These are phyloP conservation scores for Kryptolebias marmoratus DNA, from an alignment of 2,113 vertebrate species.

Conservation along the genomic window DNA sequence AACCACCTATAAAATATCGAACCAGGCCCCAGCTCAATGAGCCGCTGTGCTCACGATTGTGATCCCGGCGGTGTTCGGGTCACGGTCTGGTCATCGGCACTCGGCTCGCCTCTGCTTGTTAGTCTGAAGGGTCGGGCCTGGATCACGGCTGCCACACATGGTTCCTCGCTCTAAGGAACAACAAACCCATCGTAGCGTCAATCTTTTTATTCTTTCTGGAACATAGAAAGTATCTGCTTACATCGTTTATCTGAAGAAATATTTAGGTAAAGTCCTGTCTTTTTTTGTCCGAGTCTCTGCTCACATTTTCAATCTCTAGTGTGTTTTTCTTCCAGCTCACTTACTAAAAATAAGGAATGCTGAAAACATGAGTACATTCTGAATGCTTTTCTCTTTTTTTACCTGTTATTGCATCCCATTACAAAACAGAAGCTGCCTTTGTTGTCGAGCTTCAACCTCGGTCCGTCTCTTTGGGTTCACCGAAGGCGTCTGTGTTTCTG, in stretches of 20 bases:
- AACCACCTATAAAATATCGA: conserved; percentile 38
- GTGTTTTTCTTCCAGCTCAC: too few species aligned
- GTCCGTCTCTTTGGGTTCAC: too few species aligned
- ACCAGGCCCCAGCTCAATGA: conserved; percentile 54
- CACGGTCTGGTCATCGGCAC: conserved; percentile 19
- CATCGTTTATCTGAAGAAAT: background rate
- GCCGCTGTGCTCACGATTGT: conserved; percentile 26
- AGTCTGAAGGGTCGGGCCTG: conserved; percentile 13
- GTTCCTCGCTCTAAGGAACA: conserved; percentile 11
- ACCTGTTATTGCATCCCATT: too few species aligned
- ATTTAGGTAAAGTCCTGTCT: too few species aligned
- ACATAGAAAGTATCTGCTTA: background rate
- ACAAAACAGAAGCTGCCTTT: too few species aligned
- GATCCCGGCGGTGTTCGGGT: conserved; percentile 36
- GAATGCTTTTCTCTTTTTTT: too few species aligned
- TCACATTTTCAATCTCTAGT: too few species aligned
- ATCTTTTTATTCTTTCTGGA: conserved; percentile 3
- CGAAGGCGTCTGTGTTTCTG: background rate
- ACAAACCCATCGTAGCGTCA: background rate
- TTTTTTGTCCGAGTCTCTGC: too few species aligned
- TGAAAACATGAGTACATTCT: too few species aligned
- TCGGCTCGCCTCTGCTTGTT: conserved; percentile 18
- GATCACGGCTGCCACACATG: conserved; percentile 9
- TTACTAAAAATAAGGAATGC: too few species aligned
- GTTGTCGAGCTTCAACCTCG: too few species aligned